Evolutionary conservation across 2,797 vertebrate species (phyloP), one percentile per base, ranked within the genome.

Genomic region (Gastrophryne carolinensis): DNA sequence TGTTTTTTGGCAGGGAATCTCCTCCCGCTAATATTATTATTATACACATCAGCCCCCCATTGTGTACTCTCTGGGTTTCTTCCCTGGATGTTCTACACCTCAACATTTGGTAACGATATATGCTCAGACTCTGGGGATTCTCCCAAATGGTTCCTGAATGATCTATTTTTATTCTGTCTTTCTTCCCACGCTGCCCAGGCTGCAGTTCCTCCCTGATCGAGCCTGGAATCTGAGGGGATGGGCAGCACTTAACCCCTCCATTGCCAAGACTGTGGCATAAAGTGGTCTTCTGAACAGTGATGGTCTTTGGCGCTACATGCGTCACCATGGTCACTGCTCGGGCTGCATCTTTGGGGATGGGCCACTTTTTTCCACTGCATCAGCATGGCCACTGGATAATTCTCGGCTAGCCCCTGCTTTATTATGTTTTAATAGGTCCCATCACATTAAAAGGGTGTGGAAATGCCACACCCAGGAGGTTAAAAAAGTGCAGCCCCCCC

Each of bases 131-230:
- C 41, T n/a, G 30, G n/a, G 54, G 39, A 62, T 68, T 67, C 64
- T 60, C 54, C 23, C 30, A 50, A 52, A 67, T 68, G 35, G 44
- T 49, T 37, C 4, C 41, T 57, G 24, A 56, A 26, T 29, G 30
- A 49, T 35, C 73, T 75, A 76, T 76, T 76, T 76, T 63, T 70
- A 64, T 64, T 76, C n/a, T 24, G 10, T 3, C 12, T 52, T 69
- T 70, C 66, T 64, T 64, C 74, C 74, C 74, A 70, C 74, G 58
- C 73, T 63, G 64, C 65, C 56, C 23, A 27, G 10, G 21, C 19
- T 13, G 3, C 54, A 8, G 4, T 56, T 32, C 56, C 15, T 4
- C 39, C 27, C 57, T 35, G 10, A 13, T 7, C 41, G 19, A 12
- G 11, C 12, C 9, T 65, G 23, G 62, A 32, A n/a, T 53, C 41